These are phyloP conservation scores for Apus apus DNA, from an alignment of 2,113 vertebrate species.

Conservation along the genomic window DNA sequence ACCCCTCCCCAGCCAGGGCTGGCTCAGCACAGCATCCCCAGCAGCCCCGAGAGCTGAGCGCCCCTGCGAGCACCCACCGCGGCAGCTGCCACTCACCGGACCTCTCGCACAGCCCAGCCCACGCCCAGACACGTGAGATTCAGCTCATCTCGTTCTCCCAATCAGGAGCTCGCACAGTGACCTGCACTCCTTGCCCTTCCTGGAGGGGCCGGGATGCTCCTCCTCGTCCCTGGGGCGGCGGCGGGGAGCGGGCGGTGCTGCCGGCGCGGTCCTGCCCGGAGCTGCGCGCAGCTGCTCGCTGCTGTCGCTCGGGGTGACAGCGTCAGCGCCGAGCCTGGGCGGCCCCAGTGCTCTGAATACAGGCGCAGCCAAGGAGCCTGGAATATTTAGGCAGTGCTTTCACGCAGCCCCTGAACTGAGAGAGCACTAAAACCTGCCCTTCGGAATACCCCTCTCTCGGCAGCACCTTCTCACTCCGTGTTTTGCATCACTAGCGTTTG, in stretches of 20 bases:
- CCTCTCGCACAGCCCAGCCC: background rate
- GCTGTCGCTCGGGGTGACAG: conserved; percentile 20
- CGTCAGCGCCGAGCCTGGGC: background rate
- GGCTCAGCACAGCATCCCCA: background rate
- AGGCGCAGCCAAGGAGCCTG: background rate
- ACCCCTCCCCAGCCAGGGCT: background rate
- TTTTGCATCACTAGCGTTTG: background rate
- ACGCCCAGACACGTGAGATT: background rate
- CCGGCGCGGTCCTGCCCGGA: background rate
- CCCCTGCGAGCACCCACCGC: background rate
- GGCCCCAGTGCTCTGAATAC: background rate
- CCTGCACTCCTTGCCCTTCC: background rate
- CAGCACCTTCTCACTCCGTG: background rate
- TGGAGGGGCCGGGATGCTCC: background rate
- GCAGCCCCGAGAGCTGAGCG: background rate
- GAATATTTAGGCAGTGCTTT: background rate
- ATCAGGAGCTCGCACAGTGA: rapidly evolving
- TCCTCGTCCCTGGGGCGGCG: rapidly evolving
- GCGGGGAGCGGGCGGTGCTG: rapidly evolving
- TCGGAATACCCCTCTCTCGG: background rate
- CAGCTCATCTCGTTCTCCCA: no score
- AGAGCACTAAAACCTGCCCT: background rate
- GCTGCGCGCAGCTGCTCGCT: background rate
- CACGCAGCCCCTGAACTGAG: background rate
- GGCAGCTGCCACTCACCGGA: background rate